Base-by-base conservation (phyloP, 2,113 vertebrate genomes). In the Mesembrinibis cayennensis region DNA sequence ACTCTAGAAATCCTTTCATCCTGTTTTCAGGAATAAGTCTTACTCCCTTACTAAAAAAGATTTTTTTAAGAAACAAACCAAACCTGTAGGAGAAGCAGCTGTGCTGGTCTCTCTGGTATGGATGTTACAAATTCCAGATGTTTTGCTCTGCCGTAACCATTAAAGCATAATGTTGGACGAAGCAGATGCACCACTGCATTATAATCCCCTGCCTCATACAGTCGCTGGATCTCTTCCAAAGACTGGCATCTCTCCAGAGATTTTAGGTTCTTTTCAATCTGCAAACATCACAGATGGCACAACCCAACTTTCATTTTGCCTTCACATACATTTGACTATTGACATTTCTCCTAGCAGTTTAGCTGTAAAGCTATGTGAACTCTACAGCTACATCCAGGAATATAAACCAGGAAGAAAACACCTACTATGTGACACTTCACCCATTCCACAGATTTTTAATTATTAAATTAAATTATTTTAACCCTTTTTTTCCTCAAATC, bases 221-320 rank as follows among this genome's bases (percentile, higher is more conserved):
- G 98, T 7, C 99, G 98, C 98, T 99, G 99, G 86, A 99, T 99
- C 98, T 99, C 99, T 95, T 99, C 99, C 96, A 99, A 96, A 66
- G 99, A 99, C 97, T 99, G 99, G 97, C 99, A 99, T 12, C 99
- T 98, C 96, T 99, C 99, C 97, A 99, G 97, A 30, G 99, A 99
- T 94, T 99, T 99, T 61, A 99, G 97, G 96, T 99, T 99, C 97
- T 99, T 99, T 82, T 99, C 99, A 92, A 99, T 99, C 99, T 99
- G 98, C 53, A 91, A 96, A 92, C 61, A 49, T 55, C 67, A 96
- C 47, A 96, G 22, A 92, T 34, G 4, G 55, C 7, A 82, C 7
- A 52, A 80, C 45, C 47, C 47, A 73, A 67, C 53, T 59, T 50
- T 36, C 18, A 40, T 59, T 62, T 82, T n/a, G 49, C 27, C 81